Evolutionary conservation across 2,888 invertebrate genomes (phyloP).

Genomic region (Parnassius smintheus): DNA sequence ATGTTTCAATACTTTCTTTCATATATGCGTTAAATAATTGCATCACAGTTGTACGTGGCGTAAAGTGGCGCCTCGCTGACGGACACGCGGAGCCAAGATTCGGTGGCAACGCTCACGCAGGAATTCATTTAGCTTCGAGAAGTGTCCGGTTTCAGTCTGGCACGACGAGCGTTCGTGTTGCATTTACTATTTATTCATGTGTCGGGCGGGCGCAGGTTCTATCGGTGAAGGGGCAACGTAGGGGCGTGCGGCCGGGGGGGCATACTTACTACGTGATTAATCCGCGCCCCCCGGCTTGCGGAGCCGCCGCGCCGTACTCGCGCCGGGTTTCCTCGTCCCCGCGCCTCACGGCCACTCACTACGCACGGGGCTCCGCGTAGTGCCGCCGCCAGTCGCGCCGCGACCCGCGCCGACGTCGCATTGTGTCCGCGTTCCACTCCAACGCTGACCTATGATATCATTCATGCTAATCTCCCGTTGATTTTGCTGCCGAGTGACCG

Average conservation of each 20-base stretch:
- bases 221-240: conserved; percentile 45
- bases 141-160: conserved; percentile 80
- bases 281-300: conserved; percentile 54
- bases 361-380: conserved; percentile 77
- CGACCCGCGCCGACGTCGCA: conserved; percentile 75
- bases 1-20: conserved; percentile 45
- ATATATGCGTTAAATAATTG: conserved; percentile 49
- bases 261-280: conserved; percentile 81
- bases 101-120: conserved; percentile 63
- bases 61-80: conserved; percentile 36
- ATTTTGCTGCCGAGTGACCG: conserved; percentile 72
- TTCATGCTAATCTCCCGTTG: conserved; percentile 75
- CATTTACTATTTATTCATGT: conserved; percentile 78
- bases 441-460: conserved; percentile 61
- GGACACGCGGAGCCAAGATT: conserved; percentile 30
- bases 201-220: conserved; percentile 73
- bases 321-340: conserved; percentile 81
- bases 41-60: conserved; percentile 46
- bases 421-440: conserved; percentile 37
- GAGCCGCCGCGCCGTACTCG: conserved; percentile 71
- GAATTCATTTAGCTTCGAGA: conserved; percentile 72
- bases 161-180: conserved; percentile 70
- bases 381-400: conserved; percentile 75
- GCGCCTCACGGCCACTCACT: conserved; percentile 80
- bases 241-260: conserved; percentile 44